A percentile compares a stretch with the other conserved stretches of the same genome.
Evolutionary conservation across 2,797 vertebrate species (phyloP).

Genomic region (Momotus momota): DNA sequence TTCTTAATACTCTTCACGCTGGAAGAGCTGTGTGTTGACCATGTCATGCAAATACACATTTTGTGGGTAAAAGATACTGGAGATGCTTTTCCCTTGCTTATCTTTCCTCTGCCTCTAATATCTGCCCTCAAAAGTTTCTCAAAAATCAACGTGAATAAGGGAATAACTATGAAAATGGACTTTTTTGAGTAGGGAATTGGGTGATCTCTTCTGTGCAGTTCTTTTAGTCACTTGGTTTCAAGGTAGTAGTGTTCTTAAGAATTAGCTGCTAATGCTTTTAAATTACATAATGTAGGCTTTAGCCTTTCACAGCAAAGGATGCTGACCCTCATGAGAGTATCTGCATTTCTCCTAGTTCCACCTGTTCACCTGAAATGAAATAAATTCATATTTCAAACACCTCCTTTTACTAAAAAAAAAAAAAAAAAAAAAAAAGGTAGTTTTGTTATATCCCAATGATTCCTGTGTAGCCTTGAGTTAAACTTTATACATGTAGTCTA

Average conservation of each 20-base stretch:
- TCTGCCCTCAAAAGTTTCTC: neutral
- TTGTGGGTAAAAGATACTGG: neutral
- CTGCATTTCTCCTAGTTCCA: neutral
- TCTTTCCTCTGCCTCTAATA: neutral
- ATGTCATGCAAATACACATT: neutral
- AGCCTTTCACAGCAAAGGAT: neutral
- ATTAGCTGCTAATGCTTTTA: neutral
- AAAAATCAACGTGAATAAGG: neutral
- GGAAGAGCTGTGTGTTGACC: neutral
- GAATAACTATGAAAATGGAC: neutral
- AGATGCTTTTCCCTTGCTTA: neutral
- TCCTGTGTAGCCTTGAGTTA: neutral
- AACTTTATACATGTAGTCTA: neutral
- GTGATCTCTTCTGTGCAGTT: neutral
- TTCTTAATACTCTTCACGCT: neutral
- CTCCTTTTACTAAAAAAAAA: neutral
- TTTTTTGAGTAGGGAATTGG: neutral
- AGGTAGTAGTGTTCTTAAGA: neutral
- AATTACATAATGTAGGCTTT: neutral
- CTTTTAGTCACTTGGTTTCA: neutral
- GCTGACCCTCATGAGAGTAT: neutral
- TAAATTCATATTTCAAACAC: neutral
- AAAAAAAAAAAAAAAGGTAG: neutral
- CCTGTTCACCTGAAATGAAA: neutral
- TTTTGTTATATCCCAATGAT: neutral